Conservation (phyloP, 2,113 vertebrate genomes). For the Pagrus major region DNA sequence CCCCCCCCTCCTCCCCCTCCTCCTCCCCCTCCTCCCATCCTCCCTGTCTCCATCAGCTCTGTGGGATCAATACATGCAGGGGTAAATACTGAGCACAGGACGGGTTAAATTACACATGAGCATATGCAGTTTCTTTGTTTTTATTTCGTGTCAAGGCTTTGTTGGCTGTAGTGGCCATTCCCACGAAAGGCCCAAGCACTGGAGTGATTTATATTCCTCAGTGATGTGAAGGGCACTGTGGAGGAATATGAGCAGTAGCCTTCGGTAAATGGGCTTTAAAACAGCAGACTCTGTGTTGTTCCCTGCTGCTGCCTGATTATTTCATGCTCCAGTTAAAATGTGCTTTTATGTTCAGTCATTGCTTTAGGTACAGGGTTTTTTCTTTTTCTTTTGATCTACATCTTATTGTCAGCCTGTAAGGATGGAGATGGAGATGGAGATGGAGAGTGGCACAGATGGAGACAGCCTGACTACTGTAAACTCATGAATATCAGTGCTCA, state of each 20-base stretch:
- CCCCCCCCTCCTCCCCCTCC: neutral
- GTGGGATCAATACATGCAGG: constrained; percentile 74
- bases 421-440: too few species aligned
- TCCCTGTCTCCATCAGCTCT: constrained; percentile 68
- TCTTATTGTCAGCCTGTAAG: constrained; percentile 12
- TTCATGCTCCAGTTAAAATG: constrained; percentile 75
- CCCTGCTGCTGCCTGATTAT: constrained; percentile 53
- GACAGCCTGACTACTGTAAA: constrained; percentile 42
- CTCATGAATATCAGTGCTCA: constrained; percentile 54
- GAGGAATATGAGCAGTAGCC: constrained; percentile 67
- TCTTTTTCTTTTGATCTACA: constrained; percentile 25
- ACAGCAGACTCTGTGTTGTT: constrained; percentile 49
- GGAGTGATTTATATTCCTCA: constrained; percentile 56
- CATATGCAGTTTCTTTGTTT: constrained; percentile 6
- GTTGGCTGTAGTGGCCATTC: neutral
- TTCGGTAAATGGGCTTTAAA: constrained; percentile 55
- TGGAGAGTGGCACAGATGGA: constrained; percentile 62
- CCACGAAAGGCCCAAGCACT: constrained; percentile 18
- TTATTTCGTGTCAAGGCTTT: constrained; percentile 17
- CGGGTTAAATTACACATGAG: constrained; percentile 41
- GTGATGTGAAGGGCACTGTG: constrained; percentile 80
- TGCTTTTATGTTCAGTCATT: constrained; percentile 22
- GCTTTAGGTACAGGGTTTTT: constrained; percentile 12
- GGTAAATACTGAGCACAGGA: constrained; percentile 58
- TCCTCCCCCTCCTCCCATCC: constrained; percentile 54